Percentiles rank a stretch among this genome's conserved stretches.
These are phyloP conservation scores for Orientallactaga bullata DNA, from an alignment of 2,113 vertebrate species.

Conservation along the genomic window DNA sequence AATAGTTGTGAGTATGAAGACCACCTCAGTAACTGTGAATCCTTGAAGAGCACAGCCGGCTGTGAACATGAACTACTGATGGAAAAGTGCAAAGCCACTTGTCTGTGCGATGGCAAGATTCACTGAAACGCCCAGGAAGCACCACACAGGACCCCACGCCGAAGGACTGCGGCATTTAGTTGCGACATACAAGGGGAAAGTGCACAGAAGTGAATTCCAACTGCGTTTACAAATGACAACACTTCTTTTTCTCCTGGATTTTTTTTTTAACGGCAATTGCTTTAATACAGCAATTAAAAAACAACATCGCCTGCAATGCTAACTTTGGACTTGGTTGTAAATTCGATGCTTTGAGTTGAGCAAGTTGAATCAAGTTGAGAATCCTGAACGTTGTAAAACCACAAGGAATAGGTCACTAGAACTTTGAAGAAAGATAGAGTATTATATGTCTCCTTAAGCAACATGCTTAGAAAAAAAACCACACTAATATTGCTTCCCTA, in stretches of 20 bases:
- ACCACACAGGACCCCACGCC: neutral
- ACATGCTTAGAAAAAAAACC: neutral
- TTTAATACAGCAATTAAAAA: neutral
- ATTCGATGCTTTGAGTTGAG: neutral
- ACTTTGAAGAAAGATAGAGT: neutral
- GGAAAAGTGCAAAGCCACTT: constrained; percentile 77
- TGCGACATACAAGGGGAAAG: neutral
- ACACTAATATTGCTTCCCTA: neutral
- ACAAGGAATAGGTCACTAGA: neutral
- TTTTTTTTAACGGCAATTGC: neutral
- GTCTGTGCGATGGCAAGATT: constrained; percentile 72
- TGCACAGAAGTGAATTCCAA: neutral
- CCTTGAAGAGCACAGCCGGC: constrained; percentile 42
- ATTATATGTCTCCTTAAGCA: neutral
- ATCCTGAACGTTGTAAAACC: neutral
- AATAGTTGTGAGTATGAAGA: constrained; percentile 72
- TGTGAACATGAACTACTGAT: constrained; percentile 65
- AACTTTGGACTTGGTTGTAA: neutral
- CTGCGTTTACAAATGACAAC: neutral
- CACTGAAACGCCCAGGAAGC: neutral
- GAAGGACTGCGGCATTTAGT: neutral
- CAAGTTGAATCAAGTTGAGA: neutral
- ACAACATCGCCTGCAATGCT: neutral
- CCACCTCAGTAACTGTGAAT: constrained; percentile 20
- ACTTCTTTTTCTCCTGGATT: neutral